Conservation (phyloP, 1,140 invertebrate species). For the Cherax quadricarinatus region DNA sequence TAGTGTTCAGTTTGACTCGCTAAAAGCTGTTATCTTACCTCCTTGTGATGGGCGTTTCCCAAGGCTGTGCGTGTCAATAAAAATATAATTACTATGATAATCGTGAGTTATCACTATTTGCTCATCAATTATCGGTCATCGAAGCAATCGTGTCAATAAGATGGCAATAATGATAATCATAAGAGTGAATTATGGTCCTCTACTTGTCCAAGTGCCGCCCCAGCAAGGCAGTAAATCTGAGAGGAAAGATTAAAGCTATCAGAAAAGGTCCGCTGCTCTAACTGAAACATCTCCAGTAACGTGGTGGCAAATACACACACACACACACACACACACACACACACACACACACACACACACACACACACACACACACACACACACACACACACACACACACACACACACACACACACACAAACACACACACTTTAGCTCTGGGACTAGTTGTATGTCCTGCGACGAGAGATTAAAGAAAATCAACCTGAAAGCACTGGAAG, state of each 20-base stretch:
- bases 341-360: constrained; percentile 5
- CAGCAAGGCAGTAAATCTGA: neutral
- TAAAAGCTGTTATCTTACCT: neutral
- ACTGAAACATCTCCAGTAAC: no score
- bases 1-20: no score
- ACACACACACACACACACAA: no score
- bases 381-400: no score
- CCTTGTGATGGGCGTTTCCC: neutral
- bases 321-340: no score
- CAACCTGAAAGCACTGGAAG: no score
- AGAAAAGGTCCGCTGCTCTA: neutral
- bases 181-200: neutral
- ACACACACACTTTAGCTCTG: no score
- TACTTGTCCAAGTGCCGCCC: neutral
- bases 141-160: constrained; percentile 11
- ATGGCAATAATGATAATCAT: neutral
- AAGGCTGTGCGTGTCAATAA: neutral
- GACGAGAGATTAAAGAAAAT: no score
- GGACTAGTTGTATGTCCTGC: no score
- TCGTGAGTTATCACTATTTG: constrained; percentile 7
- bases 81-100: neutral
- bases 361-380: no score
- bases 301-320: no score
- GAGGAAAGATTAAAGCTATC: neutral
- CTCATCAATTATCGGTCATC: neutral